phyloP scores from a whole-genome alignment of 1,140 invertebrate genomes.

The Pseudomyrmex pallidus region DNA sequence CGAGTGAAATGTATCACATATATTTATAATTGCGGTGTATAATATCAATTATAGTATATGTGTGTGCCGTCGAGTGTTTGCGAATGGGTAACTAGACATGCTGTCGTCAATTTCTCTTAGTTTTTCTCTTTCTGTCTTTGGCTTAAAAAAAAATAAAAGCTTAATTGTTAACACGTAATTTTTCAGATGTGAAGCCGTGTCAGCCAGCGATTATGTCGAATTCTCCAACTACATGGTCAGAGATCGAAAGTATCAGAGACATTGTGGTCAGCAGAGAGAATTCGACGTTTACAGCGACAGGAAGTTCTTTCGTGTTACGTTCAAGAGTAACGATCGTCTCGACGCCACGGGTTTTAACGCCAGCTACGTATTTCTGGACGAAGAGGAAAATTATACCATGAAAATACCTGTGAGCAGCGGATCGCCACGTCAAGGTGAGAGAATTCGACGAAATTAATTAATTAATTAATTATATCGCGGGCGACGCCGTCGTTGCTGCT shows the following conservation, averaged over 20 bases:
- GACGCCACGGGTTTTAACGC: conserved; percentile 97
- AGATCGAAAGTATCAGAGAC: conserved; percentile 93
- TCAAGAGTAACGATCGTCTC: conserved; percentile 96
- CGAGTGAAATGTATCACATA: background rate
- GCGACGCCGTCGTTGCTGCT: background rate
- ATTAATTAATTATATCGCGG: conserved; percentile 53
- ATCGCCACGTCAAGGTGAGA: conserved; percentile 80
- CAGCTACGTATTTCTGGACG: conserved; percentile 91
- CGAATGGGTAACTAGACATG: background rate
- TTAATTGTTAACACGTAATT: conserved; percentile 17
- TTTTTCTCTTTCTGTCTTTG: background rate
- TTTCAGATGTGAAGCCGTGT: conserved; percentile 93
- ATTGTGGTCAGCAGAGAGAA: conserved; percentile 93
- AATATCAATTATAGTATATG: conserved; percentile 16
- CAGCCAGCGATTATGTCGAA: conserved; percentile 96
- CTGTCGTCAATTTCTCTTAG: background rate
- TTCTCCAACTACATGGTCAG: conserved; percentile 96
- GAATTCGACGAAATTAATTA: conserved; percentile 68
- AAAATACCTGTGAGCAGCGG: conserved; percentile 79
- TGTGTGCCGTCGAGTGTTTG: background rate
- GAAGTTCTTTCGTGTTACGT: conserved; percentile 97
- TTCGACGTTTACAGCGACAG: conserved; percentile 94
- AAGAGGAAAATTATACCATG: conserved; percentile 82
- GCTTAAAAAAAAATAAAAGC: conserved; percentile 3
- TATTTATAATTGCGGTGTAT: background rate